These are phyloP conservation scores for Ylistrum balloti DNA, from an alignment of 1,140 invertebrate genomes.

Conservation along the genomic window DNA sequence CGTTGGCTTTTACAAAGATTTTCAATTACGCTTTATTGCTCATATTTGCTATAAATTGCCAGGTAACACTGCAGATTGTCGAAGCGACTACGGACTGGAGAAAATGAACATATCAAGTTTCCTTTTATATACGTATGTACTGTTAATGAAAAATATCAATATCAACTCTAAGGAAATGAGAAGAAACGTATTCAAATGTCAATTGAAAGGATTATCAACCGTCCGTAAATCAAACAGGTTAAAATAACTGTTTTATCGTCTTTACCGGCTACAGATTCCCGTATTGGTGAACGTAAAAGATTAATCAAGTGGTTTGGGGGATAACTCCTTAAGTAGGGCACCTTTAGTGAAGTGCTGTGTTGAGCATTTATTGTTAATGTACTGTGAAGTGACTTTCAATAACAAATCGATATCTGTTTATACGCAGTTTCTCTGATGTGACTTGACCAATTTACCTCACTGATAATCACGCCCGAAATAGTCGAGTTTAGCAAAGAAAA, in stretches of 20 bases:
- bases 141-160: background rate
- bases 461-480: background rate
- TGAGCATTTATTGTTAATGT: background rate
- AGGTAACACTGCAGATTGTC: background rate
- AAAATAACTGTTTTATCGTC: slow-evolving; percentile 1
- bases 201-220: background rate
- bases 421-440: background rate
- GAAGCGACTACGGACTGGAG: background rate
- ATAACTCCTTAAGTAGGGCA: background rate
- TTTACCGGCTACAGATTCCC: background rate
- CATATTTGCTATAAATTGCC: slow-evolving; percentile 10
- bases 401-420: background rate
- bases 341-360: background rate
- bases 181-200: slow-evolving; percentile 12
- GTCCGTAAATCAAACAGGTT: background rate
- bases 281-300: background rate
- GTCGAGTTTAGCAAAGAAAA: background rate
- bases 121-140: background rate
- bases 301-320: background rate
- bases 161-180: background rate
- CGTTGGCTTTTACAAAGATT: background rate
- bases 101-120: background rate
- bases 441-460: background rate
- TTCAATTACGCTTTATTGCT: background rate
- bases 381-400: background rate